These are phyloP conservation scores for Piaya cayana DNA, from an alignment of 2,113 vertebrate genomes.

Conservation along the genomic window DNA sequence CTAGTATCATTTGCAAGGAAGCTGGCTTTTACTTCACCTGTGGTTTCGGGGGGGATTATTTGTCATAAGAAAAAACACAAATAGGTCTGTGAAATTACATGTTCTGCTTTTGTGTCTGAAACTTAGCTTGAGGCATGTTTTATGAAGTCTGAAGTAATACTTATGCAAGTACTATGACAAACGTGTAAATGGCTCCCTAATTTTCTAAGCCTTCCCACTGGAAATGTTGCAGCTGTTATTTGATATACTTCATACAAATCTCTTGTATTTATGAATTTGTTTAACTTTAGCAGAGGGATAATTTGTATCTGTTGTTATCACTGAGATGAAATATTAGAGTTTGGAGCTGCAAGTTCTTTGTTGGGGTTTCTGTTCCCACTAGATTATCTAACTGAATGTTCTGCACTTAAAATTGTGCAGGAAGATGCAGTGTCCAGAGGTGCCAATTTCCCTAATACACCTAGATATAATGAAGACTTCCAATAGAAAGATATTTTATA, in stretches of 20 bases:
- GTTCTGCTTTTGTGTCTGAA: not conserved
- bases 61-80: not conserved
- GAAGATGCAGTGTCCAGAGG: not conserved
- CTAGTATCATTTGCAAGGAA: not conserved
- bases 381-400: conserved; percentile 9
- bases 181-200: not conserved
- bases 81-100: not conserved
- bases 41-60: not conserved
- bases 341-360: not conserved
- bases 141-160: not conserved
- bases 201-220: conserved; percentile 25
- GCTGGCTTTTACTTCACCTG: not conserved
- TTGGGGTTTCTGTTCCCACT: conserved; percentile 33
- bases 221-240: not conserved
- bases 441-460: not conserved
- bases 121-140: not conserved
- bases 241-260: not conserved
- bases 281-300: not conserved
- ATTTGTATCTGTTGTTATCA: not conserved
- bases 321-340: conserved; percentile 2
- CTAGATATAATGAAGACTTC: not conserved
- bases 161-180: not conserved
- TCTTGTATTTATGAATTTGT: conserved; percentile 20
- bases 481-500: not conserved
- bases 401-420: not conserved